These are phyloP conservation scores for Buathra laborator DNA, from an alignment of 2,888 invertebrate species.

Conservation along the genomic window DNA sequence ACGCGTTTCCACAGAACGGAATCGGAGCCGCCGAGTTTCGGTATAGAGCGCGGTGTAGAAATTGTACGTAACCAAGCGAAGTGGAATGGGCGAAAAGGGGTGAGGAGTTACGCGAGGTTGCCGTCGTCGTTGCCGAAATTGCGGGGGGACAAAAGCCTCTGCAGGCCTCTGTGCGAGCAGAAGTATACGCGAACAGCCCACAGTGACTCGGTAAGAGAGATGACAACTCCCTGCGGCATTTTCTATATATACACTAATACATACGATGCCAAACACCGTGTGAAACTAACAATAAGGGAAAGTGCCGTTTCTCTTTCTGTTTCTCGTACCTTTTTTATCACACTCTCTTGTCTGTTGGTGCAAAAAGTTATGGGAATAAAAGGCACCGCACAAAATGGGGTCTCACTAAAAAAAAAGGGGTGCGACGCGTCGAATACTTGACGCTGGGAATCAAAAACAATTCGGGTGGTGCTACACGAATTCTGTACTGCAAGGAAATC, in stretches of 20 bases:
- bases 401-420: constrained; percentile 2
- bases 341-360: constrained; percentile 11
- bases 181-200: constrained; percentile 40
- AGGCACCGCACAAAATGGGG: not conserved
- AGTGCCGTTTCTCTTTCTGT: constrained; percentile 60
- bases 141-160: constrained; percentile 45
- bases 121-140: constrained; percentile 44
- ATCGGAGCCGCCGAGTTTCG: constrained; percentile 49
- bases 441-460: constrained; percentile 30
- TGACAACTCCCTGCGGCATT: constrained; percentile 60
- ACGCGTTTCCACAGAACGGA: constrained; percentile 42
- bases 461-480: constrained; percentile 24
- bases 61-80: constrained; percentile 22
- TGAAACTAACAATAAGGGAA: constrained; percentile 68
- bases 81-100: constrained; percentile 22
- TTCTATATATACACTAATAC: constrained; percentile 39
- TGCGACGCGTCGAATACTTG: constrained; percentile 43
- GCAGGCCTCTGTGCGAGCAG: constrained; percentile 18
- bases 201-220: constrained; percentile 55
- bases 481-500: constrained; percentile 18
- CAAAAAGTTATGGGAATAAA: constrained; percentile 51
- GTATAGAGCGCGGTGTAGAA: constrained; percentile 9
- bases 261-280: constrained; percentile 45
- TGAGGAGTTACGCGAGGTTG: not conserved
- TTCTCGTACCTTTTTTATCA: constrained; percentile 59